These are phyloP conservation scores for Oreohelix idahoensis DNA, from an alignment of 1,140 invertebrate species.

Conservation along the genomic window DNA sequence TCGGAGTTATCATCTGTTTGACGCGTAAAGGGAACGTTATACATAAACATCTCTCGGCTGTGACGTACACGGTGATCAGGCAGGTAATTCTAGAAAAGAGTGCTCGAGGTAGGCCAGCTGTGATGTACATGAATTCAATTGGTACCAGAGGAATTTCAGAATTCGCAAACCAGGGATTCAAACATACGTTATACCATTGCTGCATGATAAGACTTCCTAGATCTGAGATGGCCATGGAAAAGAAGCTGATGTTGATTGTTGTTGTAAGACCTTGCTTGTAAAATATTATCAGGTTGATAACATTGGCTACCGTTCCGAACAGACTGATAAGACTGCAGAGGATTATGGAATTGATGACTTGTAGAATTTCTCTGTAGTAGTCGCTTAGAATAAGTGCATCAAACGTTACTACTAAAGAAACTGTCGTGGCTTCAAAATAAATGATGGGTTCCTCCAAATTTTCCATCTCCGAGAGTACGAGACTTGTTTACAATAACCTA, in stretches of 20 bases:
- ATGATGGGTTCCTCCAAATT: too few species aligned
- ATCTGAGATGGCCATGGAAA: neutral
- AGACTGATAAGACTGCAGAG: neutral
- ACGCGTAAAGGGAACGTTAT: neutral
- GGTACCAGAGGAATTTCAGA: neutral
- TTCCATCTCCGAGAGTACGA: too few species aligned
- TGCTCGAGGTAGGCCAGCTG: neutral
- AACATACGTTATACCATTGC: neutral
- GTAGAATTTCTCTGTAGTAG: neutral
- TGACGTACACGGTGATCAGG: slow-evolving; percentile 5
- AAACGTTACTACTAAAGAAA: neutral
- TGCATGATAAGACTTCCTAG: neutral
- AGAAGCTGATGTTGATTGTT: neutral
- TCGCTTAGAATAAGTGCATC: neutral
- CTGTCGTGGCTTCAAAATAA: too few species aligned
- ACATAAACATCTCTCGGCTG: slow-evolving; percentile 8
- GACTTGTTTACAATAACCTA: too few species aligned
- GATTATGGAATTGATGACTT: neutral
- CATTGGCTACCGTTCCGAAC: neutral
- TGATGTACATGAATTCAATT: neutral
- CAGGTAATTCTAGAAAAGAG: slow-evolving; percentile 7
- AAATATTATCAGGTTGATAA: neutral
- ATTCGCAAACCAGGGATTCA: neutral
- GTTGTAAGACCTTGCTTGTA: neutral
- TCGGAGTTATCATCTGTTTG: slow-evolving; percentile 1